phyloP scores from a whole-genome alignment of 1,140 invertebrate species.

The Leptopilina clavipes region DNA sequence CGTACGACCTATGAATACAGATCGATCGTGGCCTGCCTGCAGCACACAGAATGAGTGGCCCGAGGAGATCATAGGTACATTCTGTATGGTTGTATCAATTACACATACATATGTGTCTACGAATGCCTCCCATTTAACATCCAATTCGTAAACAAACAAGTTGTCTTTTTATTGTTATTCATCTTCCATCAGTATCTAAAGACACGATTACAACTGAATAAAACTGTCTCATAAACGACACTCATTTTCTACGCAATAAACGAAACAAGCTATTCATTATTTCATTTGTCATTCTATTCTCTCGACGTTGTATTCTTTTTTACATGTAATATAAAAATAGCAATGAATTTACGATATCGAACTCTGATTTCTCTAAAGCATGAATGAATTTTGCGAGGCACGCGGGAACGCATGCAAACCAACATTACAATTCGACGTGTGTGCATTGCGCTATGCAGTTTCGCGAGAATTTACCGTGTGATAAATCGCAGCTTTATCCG shows the following conservation, averaged over 20 bases:
- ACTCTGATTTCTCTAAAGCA: neutral
- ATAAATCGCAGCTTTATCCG: conserved; percentile 63
- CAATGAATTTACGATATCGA: neutral
- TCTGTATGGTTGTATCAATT: conserved; percentile 66
- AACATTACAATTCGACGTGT: conserved; percentile 26
- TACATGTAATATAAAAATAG: too few species aligned
- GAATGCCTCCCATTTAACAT: conserved; percentile 32
- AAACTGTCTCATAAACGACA: too few species aligned
- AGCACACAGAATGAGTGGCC: conserved; percentile 50
- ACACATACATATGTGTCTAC: conserved; percentile 51
- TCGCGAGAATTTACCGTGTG: conserved; percentile 55
- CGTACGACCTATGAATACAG: conserved; percentile 76
- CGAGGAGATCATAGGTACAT: conserved; percentile 64
- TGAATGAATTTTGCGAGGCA: conserved; percentile 20
- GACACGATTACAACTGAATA: too few species aligned
- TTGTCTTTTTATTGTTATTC: neutral
- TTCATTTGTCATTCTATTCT: too few species aligned
- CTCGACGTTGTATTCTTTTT: too few species aligned
- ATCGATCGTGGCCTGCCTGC: conserved; percentile 66
- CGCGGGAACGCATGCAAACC: neutral
- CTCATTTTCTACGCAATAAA: too few species aligned
- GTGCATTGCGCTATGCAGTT: conserved; percentile 41
- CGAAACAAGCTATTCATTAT: too few species aligned
- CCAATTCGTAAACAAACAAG: neutral
- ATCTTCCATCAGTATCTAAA: neutral